Evolutionary conservation across 2,113 vertebrate species (phyloP).

Genomic region (Herpailurus yagouaroundi): DNA sequence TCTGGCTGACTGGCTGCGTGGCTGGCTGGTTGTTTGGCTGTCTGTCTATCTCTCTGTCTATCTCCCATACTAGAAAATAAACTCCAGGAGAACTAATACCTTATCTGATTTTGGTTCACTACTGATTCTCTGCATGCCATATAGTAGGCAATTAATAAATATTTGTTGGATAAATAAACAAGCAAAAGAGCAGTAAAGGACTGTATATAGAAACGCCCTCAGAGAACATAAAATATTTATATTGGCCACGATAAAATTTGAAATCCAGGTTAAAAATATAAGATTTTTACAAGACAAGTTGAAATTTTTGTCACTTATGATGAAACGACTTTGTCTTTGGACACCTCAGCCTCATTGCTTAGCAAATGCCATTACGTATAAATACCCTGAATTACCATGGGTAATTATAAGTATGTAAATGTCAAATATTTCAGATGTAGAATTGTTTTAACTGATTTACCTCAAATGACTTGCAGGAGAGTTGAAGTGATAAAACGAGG

Average conservation of each 20-base stretch:
- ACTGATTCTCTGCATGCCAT: neutral
- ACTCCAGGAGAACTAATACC: neutral
- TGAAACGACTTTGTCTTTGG: neutral
- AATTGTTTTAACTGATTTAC: neutral
- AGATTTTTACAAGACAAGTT: neutral
- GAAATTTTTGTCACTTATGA: neutral
- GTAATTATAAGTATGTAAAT: neutral
- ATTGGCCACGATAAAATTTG: neutral
- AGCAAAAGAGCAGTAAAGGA: neutral
- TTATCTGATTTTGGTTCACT: neutral
- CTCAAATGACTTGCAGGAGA: neutral
- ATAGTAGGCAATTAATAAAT: neutral
- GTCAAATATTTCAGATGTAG: conserved; percentile 1
- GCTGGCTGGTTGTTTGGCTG: neutral
- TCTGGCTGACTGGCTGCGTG: neutral
- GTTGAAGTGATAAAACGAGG: neutral
- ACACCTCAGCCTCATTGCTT: neutral
- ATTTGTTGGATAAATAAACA: neutral
- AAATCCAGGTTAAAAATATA: conserved; percentile 34
- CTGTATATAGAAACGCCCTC: neutral
- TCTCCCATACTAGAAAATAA: neutral
- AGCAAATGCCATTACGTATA: neutral
- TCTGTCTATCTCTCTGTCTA: neutral
- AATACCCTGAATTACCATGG: neutral
- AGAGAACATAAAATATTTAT: neutral